Percentiles rank a stretch among this genome's conserved stretches.
These are phyloP conservation scores for Toxotes chatareus DNA, from an alignment of 2,113 vertebrate species.

Conservation along the genomic window DNA sequence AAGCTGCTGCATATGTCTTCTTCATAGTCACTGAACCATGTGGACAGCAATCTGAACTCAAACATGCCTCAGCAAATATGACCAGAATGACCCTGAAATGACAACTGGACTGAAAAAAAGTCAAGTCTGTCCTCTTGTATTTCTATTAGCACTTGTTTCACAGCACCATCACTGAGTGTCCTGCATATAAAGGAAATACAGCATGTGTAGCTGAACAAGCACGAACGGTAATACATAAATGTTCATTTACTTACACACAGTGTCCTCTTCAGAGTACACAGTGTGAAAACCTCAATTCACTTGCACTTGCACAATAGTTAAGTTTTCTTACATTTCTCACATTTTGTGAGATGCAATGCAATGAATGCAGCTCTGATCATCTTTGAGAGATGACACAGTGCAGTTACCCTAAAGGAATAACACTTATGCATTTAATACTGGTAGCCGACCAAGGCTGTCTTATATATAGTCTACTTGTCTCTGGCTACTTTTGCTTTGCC, in stretches of 20 bases:
- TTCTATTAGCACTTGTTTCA: conserved; percentile 2
- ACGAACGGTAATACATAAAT: background rate
- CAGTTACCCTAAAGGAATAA: background rate
- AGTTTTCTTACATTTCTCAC: too few relatives aligned
- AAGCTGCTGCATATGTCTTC: conserved; percentile 30
- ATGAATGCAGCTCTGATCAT: background rate
- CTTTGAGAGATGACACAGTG: background rate
- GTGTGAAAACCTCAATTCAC: too few relatives aligned
- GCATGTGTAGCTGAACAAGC: background rate
- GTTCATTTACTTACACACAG: background rate
- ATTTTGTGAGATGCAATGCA: too few relatives aligned
- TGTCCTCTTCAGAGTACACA: background rate
- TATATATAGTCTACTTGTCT: background rate
- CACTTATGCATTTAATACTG: background rate
- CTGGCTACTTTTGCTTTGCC: background rate
- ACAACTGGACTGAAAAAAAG: conserved; percentile 9
- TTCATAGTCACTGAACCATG: conserved; percentile 31
- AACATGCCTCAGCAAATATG: conserved; percentile 32
- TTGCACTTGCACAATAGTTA: too few relatives aligned
- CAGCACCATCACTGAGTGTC: background rate
- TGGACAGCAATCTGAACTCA: conserved; percentile 27
- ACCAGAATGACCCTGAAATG: conserved; percentile 34
- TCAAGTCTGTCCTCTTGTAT: background rate
- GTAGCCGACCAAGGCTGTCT: background rate
- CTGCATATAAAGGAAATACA: background rate